phyloP scores from a whole-genome alignment of 2,888 invertebrate genomes.

The Odontocerum albicorne region DNA sequence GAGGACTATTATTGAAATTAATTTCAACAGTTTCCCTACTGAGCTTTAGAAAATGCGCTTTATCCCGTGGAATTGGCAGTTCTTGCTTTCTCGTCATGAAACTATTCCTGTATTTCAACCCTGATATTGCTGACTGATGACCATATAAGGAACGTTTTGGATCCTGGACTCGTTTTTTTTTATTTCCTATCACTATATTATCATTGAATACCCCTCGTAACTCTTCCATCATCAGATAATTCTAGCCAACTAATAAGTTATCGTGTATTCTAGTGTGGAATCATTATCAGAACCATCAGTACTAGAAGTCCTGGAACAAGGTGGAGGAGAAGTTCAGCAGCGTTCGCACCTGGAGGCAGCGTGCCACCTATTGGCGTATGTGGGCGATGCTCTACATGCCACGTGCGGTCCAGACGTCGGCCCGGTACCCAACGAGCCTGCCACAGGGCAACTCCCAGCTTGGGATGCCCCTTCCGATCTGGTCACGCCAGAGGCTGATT shows the following conservation, averaged over 20 bases:
- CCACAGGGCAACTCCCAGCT: constrained; percentile 70
- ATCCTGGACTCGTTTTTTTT: background rate
- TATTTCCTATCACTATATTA: no score
- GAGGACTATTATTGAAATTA: no score
- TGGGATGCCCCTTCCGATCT: constrained; percentile 81
- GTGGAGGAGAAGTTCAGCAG: constrained; percentile 44
- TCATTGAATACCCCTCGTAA: no score
- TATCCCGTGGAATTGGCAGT: no score
- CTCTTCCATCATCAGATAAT: no score
- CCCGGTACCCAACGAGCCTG: constrained; percentile 75
- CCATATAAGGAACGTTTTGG: no score
- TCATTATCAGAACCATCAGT: constrained; percentile 49
- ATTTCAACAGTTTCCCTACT: no score
- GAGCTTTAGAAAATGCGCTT: no score
- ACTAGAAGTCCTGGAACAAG: constrained; percentile 52
- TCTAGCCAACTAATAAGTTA: no score
- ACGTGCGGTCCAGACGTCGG: constrained; percentile 57
- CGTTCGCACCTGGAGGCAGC: constrained; percentile 73
- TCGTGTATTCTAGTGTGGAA: constrained; percentile 45
- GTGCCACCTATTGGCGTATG: constrained; percentile 81
- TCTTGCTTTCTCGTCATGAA: no score
- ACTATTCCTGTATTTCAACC: no score
- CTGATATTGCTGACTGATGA: no score
- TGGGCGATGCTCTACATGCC: constrained; percentile 68
- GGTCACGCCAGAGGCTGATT: constrained; percentile 79